Base-by-base conservation (phyloP, 2,113 vertebrate species). In the Larimichthys polyactis region DNA sequence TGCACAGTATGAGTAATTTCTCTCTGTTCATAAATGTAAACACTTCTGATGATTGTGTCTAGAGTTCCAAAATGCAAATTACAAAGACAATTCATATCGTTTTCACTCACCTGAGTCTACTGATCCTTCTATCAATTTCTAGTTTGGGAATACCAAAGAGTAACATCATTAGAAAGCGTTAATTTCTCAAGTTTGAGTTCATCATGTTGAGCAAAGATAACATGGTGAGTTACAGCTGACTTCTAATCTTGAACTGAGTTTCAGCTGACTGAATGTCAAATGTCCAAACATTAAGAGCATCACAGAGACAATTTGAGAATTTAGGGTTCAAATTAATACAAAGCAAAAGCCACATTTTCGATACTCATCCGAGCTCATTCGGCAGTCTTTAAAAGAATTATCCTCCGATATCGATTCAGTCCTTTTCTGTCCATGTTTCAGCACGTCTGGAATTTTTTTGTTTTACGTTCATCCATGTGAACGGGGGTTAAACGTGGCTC, bases 371-470 rank as follows among this genome's bases (percentile, higher is more conserved):
- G 20, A 71, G 51, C 19, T 82, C 32, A 58, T 81, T n/a, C 52
- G 54, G 66, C 15, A 72, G 65, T 84, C 71, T 82, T 84, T 81
- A 75, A 86, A 83, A 83, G 17, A 29, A 79, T 62, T 57, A 20
- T 79, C 44, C 46, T 74, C 54, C 57, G 58, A 52, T 20, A 57
- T 70, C 40, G 17, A n/a, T 80, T 76, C 67, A 64, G 85, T 87
- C 82, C 63, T 55, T 73, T 74, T 74, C 65, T 74, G 79, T 82
- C 72, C 55, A 57, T 0, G 19, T 66, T 71, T 86, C 44, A 22
- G 59, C 52, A 54, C 32, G 62, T 66, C 63, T 66, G 32, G 24
- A 22, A 11, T 57, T 57, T 15, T 32, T 32, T 62, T 29, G 36
- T 65, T 36, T n/a, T 29, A 17, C 0, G 0, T 87, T 71, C 22